Percentiles rank a stretch among this genome's conserved stretches.
These are phyloP conservation scores for Albula glossodonta DNA, from an alignment of 2,113 vertebrate species.

Conservation along the genomic window DNA sequence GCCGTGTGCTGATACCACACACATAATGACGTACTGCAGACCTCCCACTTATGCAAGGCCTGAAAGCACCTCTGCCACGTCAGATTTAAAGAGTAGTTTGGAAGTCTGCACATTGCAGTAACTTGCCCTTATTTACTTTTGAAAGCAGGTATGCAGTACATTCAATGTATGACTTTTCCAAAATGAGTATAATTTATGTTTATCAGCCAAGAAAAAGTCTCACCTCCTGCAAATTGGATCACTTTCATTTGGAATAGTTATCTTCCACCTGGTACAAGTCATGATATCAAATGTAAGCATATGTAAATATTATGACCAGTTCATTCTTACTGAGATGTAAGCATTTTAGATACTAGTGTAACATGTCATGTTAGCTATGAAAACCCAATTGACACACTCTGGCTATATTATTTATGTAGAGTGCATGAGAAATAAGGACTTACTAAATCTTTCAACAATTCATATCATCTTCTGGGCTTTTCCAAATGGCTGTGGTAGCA, in stretches of 20 bases:
- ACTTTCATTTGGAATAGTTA: neutral
- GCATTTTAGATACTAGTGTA: neutral
- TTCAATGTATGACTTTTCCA: neutral
- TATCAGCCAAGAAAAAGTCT: neutral
- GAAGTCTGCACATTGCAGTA: neutral
- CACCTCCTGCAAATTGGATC: neutral
- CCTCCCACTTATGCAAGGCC: neutral
- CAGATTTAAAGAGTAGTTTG: neutral
- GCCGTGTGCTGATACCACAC: constrained; percentile 10
- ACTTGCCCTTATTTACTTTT: neutral
- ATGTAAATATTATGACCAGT: neutral
- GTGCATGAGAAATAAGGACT: neutral
- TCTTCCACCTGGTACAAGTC: neutral
- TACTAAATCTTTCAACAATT: neutral
- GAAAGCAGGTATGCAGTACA: neutral
- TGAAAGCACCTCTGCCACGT: neutral
- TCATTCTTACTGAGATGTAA: neutral
- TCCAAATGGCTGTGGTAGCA: neutral
- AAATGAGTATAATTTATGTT: neutral
- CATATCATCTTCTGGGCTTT: neutral
- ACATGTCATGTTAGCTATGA: neutral
- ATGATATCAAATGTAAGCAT: neutral
- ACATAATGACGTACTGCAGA: constrained; percentile 13
- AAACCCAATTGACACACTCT: no score
- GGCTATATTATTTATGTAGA: neutral